These are phyloP conservation scores for Venusia cambrica DNA, from an alignment of 2,888 invertebrate species.

Conservation along the genomic window DNA sequence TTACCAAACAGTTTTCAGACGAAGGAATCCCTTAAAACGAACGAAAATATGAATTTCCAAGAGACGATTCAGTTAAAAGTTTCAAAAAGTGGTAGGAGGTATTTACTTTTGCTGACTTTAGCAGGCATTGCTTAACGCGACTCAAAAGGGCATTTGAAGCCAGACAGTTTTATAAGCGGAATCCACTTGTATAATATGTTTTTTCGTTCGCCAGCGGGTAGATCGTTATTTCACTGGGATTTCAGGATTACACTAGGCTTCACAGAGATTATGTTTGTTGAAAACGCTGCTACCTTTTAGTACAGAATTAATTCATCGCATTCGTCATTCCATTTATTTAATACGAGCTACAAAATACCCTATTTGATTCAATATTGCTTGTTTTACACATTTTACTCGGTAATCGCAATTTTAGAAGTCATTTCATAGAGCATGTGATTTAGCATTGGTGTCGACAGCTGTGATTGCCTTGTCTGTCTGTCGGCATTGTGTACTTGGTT, in stretches of 20 bases:
- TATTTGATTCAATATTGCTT: too few species aligned
- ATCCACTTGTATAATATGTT: constrained; percentile 25
- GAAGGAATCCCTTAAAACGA: too few species aligned
- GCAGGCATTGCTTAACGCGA: constrained; percentile 11
- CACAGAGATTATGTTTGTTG: constrained; percentile 28
- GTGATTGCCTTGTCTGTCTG: too few species aligned
- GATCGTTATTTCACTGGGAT: constrained; percentile 32
- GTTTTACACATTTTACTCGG: too few species aligned
- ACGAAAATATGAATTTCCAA: too few species aligned
- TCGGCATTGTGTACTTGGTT: too few species aligned
- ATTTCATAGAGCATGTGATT: too few species aligned
- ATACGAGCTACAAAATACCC: not conserved
- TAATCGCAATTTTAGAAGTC: too few species aligned
- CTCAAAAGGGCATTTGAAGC: constrained; percentile 23
- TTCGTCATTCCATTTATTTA: constrained; percentile 10
- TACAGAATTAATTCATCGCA: constrained; percentile 21
- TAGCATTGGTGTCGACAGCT: too few species aligned
- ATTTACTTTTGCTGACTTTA: constrained; percentile 13
- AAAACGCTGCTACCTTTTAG: constrained; percentile 28
- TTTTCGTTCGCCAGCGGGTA: constrained; percentile 23
- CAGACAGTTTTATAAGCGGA: constrained; percentile 24
- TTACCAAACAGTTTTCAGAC: too few species aligned
- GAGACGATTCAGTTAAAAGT: too few species aligned
- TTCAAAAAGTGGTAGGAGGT: too few species aligned
- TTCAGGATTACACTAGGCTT: constrained; percentile 31